Percentiles rank a stretch among this genome's conserved stretches.
Conservation (phyloP, 2,888 invertebrate genomes). For the Sinelater perroti region DNA sequence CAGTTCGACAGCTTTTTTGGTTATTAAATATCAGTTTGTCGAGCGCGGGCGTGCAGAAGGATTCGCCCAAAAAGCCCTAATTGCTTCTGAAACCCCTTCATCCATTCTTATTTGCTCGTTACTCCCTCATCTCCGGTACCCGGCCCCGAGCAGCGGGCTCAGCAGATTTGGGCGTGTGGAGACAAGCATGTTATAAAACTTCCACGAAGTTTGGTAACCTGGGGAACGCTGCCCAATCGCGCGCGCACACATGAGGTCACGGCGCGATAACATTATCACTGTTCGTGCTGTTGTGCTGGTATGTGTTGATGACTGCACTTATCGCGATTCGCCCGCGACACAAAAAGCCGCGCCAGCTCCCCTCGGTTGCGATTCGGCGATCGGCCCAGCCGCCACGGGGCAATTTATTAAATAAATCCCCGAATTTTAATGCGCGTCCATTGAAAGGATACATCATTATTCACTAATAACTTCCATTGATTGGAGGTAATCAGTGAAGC, state of each 20-base stretch:
- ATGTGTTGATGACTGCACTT: too few species aligned
- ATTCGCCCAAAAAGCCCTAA: too few species aligned
- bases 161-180: constrained; percentile 20
- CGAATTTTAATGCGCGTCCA: not conserved
- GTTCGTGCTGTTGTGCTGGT: constrained; percentile 16
- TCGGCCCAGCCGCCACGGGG: too few species aligned
- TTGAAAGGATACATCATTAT: not conserved
- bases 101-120: constrained; percentile 13
- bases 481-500: not conserved
- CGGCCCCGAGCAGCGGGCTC: constrained; percentile 7
- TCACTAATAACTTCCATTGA: not conserved
- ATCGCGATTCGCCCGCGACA: not conserved
- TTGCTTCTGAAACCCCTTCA: not conserved
- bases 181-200: constrained; percentile 27
- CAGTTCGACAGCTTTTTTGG: too few species aligned
- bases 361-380: too few species aligned
- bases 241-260: constrained; percentile 21
- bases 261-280: constrained; percentile 35
- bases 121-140: constrained; percentile 13
- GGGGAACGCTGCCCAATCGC: constrained; percentile 7
- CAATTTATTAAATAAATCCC: too few species aligned
- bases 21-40: too few species aligned
- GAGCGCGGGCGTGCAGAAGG: too few species aligned
- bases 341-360: too few species aligned
- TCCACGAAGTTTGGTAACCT: constrained; percentile 28